phyloP scores from a whole-genome alignment of 2,797 vertebrate species.

The Tangara arthus region DNA sequence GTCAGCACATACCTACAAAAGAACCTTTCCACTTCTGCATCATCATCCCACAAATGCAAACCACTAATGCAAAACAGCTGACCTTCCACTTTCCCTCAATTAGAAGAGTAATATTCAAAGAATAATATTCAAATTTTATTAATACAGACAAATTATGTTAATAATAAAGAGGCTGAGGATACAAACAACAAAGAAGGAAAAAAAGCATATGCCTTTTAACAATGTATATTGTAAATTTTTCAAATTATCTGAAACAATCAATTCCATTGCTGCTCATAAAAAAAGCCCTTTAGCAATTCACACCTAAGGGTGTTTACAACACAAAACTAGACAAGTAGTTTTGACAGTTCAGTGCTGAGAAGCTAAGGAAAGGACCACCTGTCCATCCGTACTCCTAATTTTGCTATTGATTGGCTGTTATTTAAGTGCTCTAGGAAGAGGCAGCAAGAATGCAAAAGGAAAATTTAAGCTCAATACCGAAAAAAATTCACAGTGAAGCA shows the following conservation, averaged over 20 bases:
- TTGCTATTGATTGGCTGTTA: rapidly evolving
- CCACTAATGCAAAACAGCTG: background rate
- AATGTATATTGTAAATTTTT: background rate
- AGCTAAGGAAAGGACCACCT: background rate
- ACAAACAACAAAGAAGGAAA: background rate
- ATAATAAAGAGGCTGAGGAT: background rate
- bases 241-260: background rate
- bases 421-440: background rate
- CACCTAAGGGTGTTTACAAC: background rate
- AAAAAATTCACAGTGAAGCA: background rate
- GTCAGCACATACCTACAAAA: background rate
- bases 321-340: background rate
- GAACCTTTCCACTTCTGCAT: background rate
- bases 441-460: background rate
- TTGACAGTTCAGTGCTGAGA: background rate
- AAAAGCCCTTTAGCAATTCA: background rate
- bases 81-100: background rate
- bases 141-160: background rate
- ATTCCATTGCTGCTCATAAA: background rate
- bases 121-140: background rate
- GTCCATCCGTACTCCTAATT: background rate
- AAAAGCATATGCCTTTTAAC: background rate
- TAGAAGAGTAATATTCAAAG: background rate
- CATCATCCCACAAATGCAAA: background rate
- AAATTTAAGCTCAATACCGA: background rate